phyloP scores from a whole-genome alignment of 2,113 vertebrate species.

The Oenanthe oenanthe region DNA sequence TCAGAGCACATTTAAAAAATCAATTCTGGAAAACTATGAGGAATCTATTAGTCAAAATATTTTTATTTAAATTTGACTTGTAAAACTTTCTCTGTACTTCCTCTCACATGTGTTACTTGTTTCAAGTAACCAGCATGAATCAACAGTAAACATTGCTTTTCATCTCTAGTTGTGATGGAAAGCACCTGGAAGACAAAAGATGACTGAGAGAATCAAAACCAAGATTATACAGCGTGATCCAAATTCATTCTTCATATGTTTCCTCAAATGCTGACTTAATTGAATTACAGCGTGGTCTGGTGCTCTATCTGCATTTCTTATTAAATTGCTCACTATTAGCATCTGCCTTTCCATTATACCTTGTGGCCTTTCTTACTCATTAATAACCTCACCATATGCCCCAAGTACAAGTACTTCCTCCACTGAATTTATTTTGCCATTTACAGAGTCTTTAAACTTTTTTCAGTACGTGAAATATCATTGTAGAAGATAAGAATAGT shows the following conservation, averaged over 20 bases:
- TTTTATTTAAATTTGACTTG: neutral
- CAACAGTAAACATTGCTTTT: slow-evolving; percentile 14
- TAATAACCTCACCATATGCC: slow-evolving; percentile 53
- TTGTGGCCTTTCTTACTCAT: slow-evolving; percentile 23
- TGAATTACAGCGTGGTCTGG: slow-evolving; percentile 31
- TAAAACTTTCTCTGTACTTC: neutral
- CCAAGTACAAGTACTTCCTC: neutral
- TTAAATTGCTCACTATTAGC: slow-evolving; percentile 52
- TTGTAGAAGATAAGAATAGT: neutral
- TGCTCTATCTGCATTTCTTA: slow-evolving; percentile 50
- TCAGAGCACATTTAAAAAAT: neutral
- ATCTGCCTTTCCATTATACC: slow-evolving; percentile 52
- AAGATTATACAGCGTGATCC: neutral
- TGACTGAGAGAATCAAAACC: neutral
- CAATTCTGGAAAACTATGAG: neutral
- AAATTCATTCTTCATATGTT: slow-evolving; percentile 54
- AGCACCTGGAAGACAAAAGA: slow-evolving; percentile 38
- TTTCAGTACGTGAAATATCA: neutral
- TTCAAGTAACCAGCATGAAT: neutral
- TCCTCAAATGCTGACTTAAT: slow-evolving; percentile 28
- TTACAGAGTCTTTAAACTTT: neutral
- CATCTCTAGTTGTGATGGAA: slow-evolving; percentile 11
- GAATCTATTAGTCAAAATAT: neutral
- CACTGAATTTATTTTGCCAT: neutral
- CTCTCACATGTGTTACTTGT: neutral